Base-by-base conservation (phyloP, 2,113 vertebrate genomes). In the Bothrops jararaca region DNA sequence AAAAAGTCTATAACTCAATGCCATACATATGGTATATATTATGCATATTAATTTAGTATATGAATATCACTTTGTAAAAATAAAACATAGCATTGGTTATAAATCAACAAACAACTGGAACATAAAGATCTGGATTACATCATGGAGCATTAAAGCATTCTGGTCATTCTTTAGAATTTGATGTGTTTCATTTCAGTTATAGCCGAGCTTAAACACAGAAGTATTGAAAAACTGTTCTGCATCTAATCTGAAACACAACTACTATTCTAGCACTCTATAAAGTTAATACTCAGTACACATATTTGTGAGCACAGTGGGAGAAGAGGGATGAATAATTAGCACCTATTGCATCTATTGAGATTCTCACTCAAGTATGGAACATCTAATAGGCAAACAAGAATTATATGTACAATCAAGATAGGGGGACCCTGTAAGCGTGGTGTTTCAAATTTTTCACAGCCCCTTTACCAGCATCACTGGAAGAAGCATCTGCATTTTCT, bases 31-130 rank as follows among this genome's bases (percentile, higher is more conserved):
- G 95, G 96, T 97, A 95, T 96, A 95, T 97, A 98, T 98, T 98
- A 98, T 97, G 97, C 96, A 93, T 96, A 96, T 96, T 50, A 50
- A 96, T 96, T 97, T 96, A 96, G 98, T 97, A 98, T 98, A 96
- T 97, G 98, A 98, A 98, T 97, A 97, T 94, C 98, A 98, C 98
- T 97, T 97, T 97, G 97, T 97, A 96, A 74, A 15, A 69, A 97
- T 96, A 96, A 96, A 95, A 97, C 95, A 94, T 94, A 96, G 95
- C 96, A 94, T 95, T 97, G 94, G 92, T 93, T 96, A 95, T 34
- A 93, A 97, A 97, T 96, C 95, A 97, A 95, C 97, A 98, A 98
- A 97, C 96, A 97, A 11, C 95, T 97, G 96, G 94, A 97, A 95
- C 91, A 48, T 48, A 88, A 95, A 95, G 93, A 95, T 89, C 95